Evolutionary conservation across 2,113 vertebrate genomes (phyloP).

Genomic region (Thunnus maccoyii): DNA sequence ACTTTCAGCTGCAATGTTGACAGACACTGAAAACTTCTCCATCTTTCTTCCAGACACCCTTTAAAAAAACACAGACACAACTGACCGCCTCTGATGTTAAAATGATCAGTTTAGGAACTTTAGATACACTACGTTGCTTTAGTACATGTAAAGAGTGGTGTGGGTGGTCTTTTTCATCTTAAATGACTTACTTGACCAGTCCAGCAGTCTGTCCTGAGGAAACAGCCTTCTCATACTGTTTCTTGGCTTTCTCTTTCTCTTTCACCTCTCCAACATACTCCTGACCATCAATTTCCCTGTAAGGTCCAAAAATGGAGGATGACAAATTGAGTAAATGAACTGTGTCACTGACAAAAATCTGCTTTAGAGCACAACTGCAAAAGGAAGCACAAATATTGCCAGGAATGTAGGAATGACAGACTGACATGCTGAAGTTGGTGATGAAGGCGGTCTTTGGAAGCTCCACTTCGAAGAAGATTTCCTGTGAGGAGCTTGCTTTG

Average conservation of each 20-base stretch:
- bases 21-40: slow-evolving; percentile 88
- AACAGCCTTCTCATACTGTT: too few species aligned
- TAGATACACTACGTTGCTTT: too few species aligned
- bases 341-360: too few species aligned
- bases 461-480: slow-evolving; percentile 92
- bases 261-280: too few species aligned
- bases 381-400: neutral
- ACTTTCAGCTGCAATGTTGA: too few species aligned
- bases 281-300: too few species aligned
- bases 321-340: too few species aligned
- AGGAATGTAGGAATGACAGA: slow-evolving; percentile 17
- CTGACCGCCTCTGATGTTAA: neutral
- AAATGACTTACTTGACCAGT: slow-evolving; percentile 89
- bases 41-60: slow-evolving; percentile 91
- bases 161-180: neutral
- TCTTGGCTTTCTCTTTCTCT: too few species aligned
- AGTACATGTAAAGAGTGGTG: neutral
- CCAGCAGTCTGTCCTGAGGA: slow-evolving; percentile 89
- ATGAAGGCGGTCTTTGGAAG: slow-evolving; percentile 97
- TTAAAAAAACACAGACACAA: slow-evolving; percentile 8
- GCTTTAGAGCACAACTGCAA: neutral
- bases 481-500: slow-evolving; percentile 85
- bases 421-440: slow-evolving; percentile 96
- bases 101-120: neutral
- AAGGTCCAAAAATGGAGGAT: too few species aligned